Evolutionary conservation across 2,888 invertebrate genomes (phyloP), one percentile per base, ranked within the genome.

Genomic region (Cryptus viduatorius): DNA sequence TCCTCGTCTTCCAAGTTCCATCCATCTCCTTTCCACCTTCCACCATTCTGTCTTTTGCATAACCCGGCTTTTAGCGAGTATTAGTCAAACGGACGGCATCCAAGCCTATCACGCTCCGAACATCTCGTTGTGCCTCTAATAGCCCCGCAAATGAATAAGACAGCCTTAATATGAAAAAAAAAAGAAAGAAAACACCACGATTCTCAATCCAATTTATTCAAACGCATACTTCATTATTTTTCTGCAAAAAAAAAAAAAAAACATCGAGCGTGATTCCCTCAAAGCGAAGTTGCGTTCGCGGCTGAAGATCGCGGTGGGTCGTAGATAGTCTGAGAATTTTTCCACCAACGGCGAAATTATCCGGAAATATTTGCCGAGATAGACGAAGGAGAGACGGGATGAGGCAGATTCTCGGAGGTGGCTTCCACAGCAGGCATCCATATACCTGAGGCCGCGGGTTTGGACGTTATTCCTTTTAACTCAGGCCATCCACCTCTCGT

Each of bases 301-400:
- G 50, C 37, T 75, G 65, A 72, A 79, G 69, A 42, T 31, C 14
- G 14, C 42, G 73, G 14, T n/a, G 42, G 59, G 31, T 29, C 19
- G 78, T 10, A 48, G 69, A 61, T 64, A 42, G 53, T 53, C 68
- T 67, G 64, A 72, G 64, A 61, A 80, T 80, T 79, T 79, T 79
- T 59, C 73, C 24, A 73, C 31, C 73, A 65, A 64, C 78, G 78
- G 37, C 61, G 75, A 82, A 82, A 82, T 76, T 79, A 82, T 85
- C 76, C 79, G 82, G 72, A 85, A 82, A 84, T 85, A 78, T 80
- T 76, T 77, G 80, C 79, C 29, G 79, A 85, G 76, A 72, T 72
- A 80, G 72, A 72, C 46, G 37, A 75, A 37, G 59, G 5, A 29
- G 5, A 14, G 64, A 65, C 31, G 37, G 61, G 59, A 29, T 59